Evolutionary conservation across 2,888 invertebrate species (phyloP), one percentile per base, ranked within the genome.

Genomic region (Rhingia rostrata): DNA sequence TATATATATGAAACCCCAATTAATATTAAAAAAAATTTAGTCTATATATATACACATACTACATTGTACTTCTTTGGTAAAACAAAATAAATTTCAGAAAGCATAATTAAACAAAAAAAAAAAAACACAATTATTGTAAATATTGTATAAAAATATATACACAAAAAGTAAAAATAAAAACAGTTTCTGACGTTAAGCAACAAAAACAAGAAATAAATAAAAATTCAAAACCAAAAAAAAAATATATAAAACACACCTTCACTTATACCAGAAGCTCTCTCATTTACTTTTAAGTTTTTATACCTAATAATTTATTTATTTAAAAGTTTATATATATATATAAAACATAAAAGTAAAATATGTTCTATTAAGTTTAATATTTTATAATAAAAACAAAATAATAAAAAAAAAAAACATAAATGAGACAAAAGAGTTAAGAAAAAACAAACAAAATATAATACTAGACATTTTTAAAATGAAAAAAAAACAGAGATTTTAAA

Each of bases 131-230:
- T 84, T 82, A 86, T 86, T 86, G 86, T 86, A 86, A 86, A 86
- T 86, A 86, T 86, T 86, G 86, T 86, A 86, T 86, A 86, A 86
- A 86, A 82, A 85, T 86, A 86, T 74, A 80, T 74, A 86, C 78
- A 86, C 58, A 58, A 60, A 47, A 9, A 37, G 37, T 51, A 61
- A 61, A 47, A 41, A 6, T 37, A 58, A 70, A 51, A 74, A 58
- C 79, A 73, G 58, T 83, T 86, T 84, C 74, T 74, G 73, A 66
- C 37, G 33, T 69, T 54, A 61, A 73, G 60, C 45, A 74, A 72
- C 14, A 53, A 53, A 54, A 60, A 63, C 39, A 53, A 60, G 43
- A 37, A 41, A 37, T 14, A 63, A 61, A 53, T 43, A 61, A 14
- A 49, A 49, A 33, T 67, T 58, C 74, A 39, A 43, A 63, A 53